These are phyloP conservation scores for Misgurnus anguillicaudatus DNA, from an alignment of 2,113 vertebrate genomes.

Conservation along the genomic window DNA sequence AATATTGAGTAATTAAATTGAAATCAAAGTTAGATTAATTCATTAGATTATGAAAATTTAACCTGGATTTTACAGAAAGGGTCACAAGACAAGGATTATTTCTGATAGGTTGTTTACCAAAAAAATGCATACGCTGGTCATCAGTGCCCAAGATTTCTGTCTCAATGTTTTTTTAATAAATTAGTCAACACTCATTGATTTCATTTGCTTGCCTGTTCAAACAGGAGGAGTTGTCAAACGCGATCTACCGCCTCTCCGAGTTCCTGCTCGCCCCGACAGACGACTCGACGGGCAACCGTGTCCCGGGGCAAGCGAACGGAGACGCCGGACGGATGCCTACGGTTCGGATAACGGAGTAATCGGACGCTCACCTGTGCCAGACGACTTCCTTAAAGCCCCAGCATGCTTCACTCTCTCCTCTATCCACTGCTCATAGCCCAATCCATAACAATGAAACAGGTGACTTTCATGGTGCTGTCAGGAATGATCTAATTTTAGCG, in stretches of 20 bases:
- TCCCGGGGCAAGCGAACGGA: slow-evolving; percentile 79
- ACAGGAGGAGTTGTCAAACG: slow-evolving; percentile 85
- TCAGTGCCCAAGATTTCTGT: too few species aligned
- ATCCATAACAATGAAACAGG: slow-evolving; percentile 99
- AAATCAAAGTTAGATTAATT: too few species aligned
- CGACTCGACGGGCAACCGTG: slow-evolving; percentile 66
- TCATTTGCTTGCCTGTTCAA: slow-evolving; percentile 79
- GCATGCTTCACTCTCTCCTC: slow-evolving; percentile 85
- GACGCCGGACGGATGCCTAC: slow-evolving; percentile 82
- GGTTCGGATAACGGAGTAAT: slow-evolving; percentile 95
- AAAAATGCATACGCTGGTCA: too few species aligned
- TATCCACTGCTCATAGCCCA: slow-evolving; percentile 93
- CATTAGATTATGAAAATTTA: too few species aligned
- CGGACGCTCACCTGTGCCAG: slow-evolving; percentile 99
- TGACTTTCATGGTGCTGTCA: slow-evolving; percentile 99
- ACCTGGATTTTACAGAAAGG: too few species aligned
- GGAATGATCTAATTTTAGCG: slow-evolving; percentile 99
- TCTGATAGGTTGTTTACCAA: too few species aligned
- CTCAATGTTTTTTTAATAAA: slow-evolving; percentile 76
- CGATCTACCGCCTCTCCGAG: slow-evolving; percentile 79
- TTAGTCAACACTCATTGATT: slow-evolving; percentile 80
- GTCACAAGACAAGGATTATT: too few species aligned
- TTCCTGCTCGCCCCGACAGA: slow-evolving; percentile 83
- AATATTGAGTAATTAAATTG: too few species aligned
- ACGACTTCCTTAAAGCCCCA: slow-evolving; percentile 91